phyloP scores from a whole-genome alignment of 1,140 invertebrate species.

The Pteromalus puparum region DNA sequence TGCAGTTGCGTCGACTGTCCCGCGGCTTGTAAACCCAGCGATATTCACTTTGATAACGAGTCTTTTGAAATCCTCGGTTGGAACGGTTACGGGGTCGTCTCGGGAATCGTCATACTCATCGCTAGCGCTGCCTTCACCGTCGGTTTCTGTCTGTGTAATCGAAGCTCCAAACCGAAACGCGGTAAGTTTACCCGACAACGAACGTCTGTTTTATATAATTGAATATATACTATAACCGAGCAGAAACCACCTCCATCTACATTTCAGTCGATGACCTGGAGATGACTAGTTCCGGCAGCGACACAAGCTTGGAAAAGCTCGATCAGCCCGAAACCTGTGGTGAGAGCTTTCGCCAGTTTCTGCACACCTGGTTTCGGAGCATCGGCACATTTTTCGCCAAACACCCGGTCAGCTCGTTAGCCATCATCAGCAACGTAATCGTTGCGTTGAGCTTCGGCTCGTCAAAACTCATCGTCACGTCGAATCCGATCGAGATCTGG shows the following conservation, averaged over 20 bases:
- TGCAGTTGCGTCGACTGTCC: conserved; percentile 90
- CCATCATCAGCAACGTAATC: conserved; percentile 12
- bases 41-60: conserved; percentile 14
- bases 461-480: conserved; percentile 84
- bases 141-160: not conserved
- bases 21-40: conserved; percentile 76
- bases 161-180: not conserved
- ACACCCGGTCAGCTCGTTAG: conserved; percentile 49
- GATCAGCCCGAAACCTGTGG: not conserved
- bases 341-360: conserved; percentile 6
- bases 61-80: conserved; percentile 54
- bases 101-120: conserved; percentile 54
- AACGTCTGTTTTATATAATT: no score
- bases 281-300: not conserved
- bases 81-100: conserved; percentile 60
- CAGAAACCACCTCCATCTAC: no score
- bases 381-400: conserved; percentile 80
- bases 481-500: conserved; percentile 98
- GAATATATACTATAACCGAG: not conserved
- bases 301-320: not conserved
- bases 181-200: not conserved
- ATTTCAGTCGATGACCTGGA: conserved; percentile 26
- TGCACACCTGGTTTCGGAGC: conserved; percentile 62
- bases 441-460: conserved; percentile 80
- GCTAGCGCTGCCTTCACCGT: conserved; percentile 20